Conservation (phyloP, 2,797 vertebrate genomes). For the Alcedo atthis region DNA sequence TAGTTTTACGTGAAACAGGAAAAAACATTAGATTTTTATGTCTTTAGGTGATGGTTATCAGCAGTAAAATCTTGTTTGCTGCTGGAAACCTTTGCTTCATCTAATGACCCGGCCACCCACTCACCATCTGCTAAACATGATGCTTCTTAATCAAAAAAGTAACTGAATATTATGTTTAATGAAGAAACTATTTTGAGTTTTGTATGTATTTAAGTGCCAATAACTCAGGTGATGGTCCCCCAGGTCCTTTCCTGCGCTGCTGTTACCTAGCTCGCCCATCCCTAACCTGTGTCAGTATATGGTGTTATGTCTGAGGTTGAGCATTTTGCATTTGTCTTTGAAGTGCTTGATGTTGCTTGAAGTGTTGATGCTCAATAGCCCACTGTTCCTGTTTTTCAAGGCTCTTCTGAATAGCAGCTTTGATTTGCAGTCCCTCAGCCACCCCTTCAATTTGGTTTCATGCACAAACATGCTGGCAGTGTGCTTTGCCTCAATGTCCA, state of each 20-base stretch:
- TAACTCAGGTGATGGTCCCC: background rate
- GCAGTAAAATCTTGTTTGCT: background rate
- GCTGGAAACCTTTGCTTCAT: background rate
- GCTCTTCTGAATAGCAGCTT: background rate
- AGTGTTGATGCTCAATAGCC: background rate
- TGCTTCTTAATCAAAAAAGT: background rate
- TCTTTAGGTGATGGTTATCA: background rate
- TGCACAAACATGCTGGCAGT: accelerated
- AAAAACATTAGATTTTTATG: background rate
- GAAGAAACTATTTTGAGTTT: background rate
- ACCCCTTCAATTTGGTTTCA: background rate
- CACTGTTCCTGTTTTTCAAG: background rate
- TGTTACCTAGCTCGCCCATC: background rate
- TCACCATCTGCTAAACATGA: background rate
- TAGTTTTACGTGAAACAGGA: background rate
- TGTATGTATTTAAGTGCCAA: background rate
- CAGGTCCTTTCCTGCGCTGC: background rate
- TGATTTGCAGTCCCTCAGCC: background rate
- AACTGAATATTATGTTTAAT: background rate
- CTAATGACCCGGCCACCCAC: background rate
- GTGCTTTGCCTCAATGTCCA: background rate
- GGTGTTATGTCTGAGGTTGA: background rate
- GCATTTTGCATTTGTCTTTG: background rate
- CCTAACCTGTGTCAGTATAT: background rate
- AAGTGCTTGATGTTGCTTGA: background rate